Conservation (phyloP, 2,797 vertebrate species). For the Syndactyla subalaris region DNA sequence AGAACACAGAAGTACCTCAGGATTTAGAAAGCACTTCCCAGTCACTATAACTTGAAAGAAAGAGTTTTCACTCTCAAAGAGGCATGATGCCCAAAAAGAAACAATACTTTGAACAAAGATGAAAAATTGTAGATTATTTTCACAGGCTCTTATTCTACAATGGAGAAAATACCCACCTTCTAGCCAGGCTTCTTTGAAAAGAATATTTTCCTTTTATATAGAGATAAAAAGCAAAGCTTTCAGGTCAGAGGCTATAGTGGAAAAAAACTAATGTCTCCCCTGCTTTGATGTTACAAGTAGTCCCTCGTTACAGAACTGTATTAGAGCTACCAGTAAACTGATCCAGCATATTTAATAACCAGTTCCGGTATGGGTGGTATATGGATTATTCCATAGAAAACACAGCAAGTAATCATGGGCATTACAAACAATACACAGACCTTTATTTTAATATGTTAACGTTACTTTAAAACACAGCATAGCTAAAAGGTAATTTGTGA, state of each 20-base stretch:
- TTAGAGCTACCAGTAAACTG: conserved; percentile 70
- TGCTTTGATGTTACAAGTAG: conserved; percentile 91
- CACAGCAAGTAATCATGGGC: neutral
- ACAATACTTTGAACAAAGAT: conserved; percentile 62
- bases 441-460: conserved; percentile 36
- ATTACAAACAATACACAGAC: conserved; percentile 24
- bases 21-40: conserved; percentile 64
- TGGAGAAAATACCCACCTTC: conserved; percentile 58
- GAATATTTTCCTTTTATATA: conserved; percentile 76
- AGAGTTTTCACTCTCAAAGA: conserved; percentile 53
- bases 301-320: conserved; percentile 72
- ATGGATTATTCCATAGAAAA: neutral
- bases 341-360: conserved; percentile 63
- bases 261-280: conserved; percentile 73
- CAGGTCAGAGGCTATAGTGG: conserved; percentile 73
- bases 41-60: conserved; percentile 67
- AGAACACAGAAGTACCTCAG: conserved; percentile 54
- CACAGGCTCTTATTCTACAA: conserved; percentile 60
- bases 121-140: conserved; percentile 66
- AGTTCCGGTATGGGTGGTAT: conserved; percentile 34
- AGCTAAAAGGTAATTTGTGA: conserved; percentile 31
- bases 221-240: conserved; percentile 81
- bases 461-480: conserved; percentile 22
- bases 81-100: conserved; percentile 44
- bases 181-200: conserved; percentile 70